A percentile compares a stretch with the other conserved stretches of the same genome.
Evolutionary conservation across 2,113 vertebrate species (phyloP).

Genomic region (Caranx ignobilis): DNA sequence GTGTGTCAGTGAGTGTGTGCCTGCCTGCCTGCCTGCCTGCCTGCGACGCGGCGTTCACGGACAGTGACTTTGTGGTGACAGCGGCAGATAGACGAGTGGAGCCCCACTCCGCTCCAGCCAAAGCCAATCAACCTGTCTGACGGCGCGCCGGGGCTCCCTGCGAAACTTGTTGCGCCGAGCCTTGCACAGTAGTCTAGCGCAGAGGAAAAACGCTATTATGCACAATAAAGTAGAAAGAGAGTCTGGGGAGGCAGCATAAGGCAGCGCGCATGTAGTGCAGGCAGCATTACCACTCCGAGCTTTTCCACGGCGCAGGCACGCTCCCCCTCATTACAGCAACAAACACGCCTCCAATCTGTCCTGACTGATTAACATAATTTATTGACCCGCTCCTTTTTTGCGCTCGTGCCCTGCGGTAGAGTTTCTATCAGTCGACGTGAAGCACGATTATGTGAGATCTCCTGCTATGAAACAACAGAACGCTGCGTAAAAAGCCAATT

Average conservation of each 20-base stretch:
- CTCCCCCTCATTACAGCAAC: slow-evolving; percentile 61
- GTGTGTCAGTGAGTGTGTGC: not conserved
- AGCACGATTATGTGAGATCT: not conserved
- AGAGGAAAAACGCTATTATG: slow-evolving; percentile 37
- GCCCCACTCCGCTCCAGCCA: slow-evolving; percentile 28
- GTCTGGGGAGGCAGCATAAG: slow-evolving; percentile 3
- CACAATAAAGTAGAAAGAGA: slow-evolving; percentile 53
- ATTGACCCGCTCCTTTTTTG: slow-evolving; percentile 37
- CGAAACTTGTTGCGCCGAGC: slow-evolving; percentile 77
- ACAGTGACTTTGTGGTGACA: slow-evolving; percentile 44
- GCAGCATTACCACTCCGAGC: slow-evolving; percentile 48
- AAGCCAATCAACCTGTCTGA: slow-evolving; percentile 46
- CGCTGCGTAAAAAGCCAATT: slow-evolving; percentile 39
- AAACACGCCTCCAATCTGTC: slow-evolving; percentile 78
- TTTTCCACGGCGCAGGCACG: slow-evolving; percentile 53
- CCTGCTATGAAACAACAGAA: not conserved
- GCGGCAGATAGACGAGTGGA: slow-evolving; percentile 48
- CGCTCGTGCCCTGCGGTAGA: not conserved
- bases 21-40: slow-evolving; percentile 20
- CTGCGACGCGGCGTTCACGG: slow-evolving; percentile 56
- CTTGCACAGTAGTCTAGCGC: slow-evolving; percentile 41
- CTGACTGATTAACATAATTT: slow-evolving; percentile 72
- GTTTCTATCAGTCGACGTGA: slow-evolving; percentile 5
- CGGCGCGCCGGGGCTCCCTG: slow-evolving; percentile 51
- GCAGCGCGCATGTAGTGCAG: slow-evolving; percentile 51